Conservation (phyloP, 2,113 vertebrate species). For the Cairina moschata region DNA sequence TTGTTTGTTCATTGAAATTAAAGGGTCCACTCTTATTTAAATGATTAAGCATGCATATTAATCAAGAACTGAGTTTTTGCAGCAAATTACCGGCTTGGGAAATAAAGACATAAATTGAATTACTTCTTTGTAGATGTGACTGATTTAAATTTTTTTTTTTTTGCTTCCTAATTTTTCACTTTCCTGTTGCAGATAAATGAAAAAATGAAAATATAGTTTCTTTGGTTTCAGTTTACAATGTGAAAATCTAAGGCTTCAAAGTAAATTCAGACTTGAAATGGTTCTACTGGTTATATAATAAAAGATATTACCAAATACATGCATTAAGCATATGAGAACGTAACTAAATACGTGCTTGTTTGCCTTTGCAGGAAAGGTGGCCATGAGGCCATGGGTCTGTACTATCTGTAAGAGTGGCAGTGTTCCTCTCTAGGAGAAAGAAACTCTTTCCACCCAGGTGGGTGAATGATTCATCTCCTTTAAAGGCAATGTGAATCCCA, state of each 20-base stretch:
- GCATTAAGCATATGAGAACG: not conserved
- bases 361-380: not conserved
- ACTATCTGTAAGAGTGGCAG: not conserved
- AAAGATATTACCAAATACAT: not conserved
- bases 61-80: constrained; percentile 40
- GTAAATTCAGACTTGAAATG: not conserved
- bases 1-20: constrained; percentile 64
- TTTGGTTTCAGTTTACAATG: not conserved
- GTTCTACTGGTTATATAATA: not conserved
- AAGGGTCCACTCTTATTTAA: constrained; percentile 32
- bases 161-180: not conserved
- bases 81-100: constrained; percentile 25
- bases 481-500: not conserved
- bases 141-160: not conserved
- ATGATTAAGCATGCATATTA: constrained; percentile 71
- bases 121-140: constrained; percentile 29
- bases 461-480: not conserved
- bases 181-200: not conserved
- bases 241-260: not conserved
- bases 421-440: not conserved
- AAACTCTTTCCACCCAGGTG: not conserved
- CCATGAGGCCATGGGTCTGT: not conserved
- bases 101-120: constrained; percentile 59
- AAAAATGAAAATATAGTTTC: not conserved
- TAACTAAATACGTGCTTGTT: not conserved